phyloP scores from a whole-genome alignment of 2,888 invertebrate genomes.

The Achlya flavicornis region DNA sequence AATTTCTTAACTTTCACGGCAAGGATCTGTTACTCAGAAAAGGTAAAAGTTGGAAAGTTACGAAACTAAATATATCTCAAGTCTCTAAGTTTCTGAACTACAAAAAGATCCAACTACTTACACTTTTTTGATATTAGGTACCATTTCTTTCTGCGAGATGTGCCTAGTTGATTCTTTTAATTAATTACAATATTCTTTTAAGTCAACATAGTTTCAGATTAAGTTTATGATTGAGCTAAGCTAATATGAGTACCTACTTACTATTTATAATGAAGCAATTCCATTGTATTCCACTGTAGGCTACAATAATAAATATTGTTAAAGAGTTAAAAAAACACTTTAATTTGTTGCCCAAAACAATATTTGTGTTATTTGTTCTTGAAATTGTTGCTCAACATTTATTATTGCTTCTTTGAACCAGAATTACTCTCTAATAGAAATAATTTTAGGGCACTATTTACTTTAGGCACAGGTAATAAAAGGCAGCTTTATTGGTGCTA shows the following conservation, averaged over 20 bases:
- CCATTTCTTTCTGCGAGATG: too few species aligned
- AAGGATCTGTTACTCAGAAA: slow-evolving; percentile 4
- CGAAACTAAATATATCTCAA: slow-evolving; percentile 2
- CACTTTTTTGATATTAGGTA: neutral
- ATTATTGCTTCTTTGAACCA: neutral
- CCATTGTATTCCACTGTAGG: neutral
- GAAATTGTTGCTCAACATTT: neutral
- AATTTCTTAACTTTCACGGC: neutral
- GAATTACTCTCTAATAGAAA: slow-evolving; percentile 3
- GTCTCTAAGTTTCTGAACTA: slow-evolving; percentile 3
- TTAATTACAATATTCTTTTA: neutral
- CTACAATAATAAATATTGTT: neutral
- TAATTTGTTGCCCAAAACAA: neutral
- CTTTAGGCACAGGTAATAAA: slow-evolving; percentile 12
- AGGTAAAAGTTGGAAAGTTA: neutral
- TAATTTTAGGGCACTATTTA: slow-evolving; percentile 9
- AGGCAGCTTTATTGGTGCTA: slow-evolving; percentile 9
- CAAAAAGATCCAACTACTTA: neutral
- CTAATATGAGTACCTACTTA: neutral
- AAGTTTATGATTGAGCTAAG: too few species aligned
- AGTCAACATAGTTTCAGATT: too few species aligned
- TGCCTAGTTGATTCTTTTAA: too few species aligned
- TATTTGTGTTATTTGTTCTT: neutral
- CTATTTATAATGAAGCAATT: neutral
- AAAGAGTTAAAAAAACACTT: neutral